Conservation (phyloP, 2,113 vertebrate genomes). For the Salvator merianae region DNA sequence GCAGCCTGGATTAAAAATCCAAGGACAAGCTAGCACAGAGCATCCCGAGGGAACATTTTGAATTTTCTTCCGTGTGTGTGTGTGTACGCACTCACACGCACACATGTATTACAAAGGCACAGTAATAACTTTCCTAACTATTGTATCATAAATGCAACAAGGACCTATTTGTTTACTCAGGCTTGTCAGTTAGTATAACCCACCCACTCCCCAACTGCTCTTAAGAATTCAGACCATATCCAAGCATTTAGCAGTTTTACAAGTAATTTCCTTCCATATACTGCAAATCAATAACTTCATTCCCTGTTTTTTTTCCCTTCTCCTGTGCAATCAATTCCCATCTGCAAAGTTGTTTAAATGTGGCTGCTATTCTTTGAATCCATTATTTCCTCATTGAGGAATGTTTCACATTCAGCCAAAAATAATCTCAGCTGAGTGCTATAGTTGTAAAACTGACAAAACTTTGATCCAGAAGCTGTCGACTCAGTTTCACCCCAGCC, state of each 20-base stretch:
- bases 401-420: not conserved
- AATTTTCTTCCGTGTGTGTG: no score
- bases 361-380: slow-evolving; percentile 13
- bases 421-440: not conserved
- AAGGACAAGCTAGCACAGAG: not conserved
- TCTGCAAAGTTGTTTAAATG: slow-evolving; percentile 40
- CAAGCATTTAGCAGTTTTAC: slow-evolving; percentile 28
- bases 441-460: not conserved
- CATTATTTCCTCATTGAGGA: not conserved
- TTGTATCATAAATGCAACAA: not conserved
- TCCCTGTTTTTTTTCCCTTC: not conserved
- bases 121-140: not conserved
- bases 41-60: not conserved
- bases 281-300: slow-evolving; percentile 6
- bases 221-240: slow-evolving; percentile 17
- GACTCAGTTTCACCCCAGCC: not conserved
- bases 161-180: slow-evolving; percentile 23
- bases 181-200: slow-evolving; percentile 16
- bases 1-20: not conserved
- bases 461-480: not conserved
- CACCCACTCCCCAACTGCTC: not conserved
- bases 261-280: slow-evolving; percentile 49
- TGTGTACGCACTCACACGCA: no score
- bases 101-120: no score
- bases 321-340: slow-evolving; percentile 30